Percentiles rank a stretch among this genome's conserved stretches.
These are phyloP conservation scores for Tiaroga cobitis DNA, from an alignment of 2,797 vertebrate genomes.

Conservation along the genomic window DNA sequence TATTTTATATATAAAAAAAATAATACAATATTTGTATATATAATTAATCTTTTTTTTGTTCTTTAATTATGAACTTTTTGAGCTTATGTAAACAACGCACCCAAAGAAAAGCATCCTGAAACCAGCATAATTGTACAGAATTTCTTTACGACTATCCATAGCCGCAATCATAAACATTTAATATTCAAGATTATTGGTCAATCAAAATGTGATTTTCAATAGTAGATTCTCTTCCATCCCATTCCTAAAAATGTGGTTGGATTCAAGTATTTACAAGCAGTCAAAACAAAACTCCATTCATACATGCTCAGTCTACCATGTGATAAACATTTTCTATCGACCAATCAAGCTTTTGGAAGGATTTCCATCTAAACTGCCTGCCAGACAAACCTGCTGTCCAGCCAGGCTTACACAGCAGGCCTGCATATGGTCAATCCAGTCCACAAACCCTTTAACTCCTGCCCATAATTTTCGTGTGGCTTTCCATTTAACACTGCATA, in stretches of 20 bases:
- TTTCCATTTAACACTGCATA: constrained; percentile 16
- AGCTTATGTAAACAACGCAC: neutral
- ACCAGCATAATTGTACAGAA: neutral
- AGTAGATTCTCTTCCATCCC: neutral
- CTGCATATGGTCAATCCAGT: constrained; percentile 49
- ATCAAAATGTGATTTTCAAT: neutral
- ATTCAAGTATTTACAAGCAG: neutral
- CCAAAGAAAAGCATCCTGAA: neutral
- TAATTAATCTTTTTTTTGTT: neutral
- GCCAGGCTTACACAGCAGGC: constrained; percentile 43
- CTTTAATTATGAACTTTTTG: neutral
- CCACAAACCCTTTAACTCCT: constrained; percentile 31
- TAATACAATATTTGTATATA: neutral
- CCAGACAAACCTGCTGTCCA: constrained; percentile 50
- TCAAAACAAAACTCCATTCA: constrained; percentile 17
- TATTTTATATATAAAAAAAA: neutral
- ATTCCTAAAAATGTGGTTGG: neutral
- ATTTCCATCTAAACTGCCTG: constrained; percentile 45
- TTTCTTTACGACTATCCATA: neutral
- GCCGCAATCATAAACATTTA: neutral
- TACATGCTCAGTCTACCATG: constrained; percentile 41
- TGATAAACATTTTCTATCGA: constrained; percentile 47
- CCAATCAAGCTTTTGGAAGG: constrained; percentile 55
- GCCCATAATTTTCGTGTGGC: constrained; percentile 20
- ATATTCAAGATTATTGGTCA: neutral